Evolutionary conservation across 2,888 invertebrate species (phyloP).

Genomic region (Nomada fucata): DNA sequence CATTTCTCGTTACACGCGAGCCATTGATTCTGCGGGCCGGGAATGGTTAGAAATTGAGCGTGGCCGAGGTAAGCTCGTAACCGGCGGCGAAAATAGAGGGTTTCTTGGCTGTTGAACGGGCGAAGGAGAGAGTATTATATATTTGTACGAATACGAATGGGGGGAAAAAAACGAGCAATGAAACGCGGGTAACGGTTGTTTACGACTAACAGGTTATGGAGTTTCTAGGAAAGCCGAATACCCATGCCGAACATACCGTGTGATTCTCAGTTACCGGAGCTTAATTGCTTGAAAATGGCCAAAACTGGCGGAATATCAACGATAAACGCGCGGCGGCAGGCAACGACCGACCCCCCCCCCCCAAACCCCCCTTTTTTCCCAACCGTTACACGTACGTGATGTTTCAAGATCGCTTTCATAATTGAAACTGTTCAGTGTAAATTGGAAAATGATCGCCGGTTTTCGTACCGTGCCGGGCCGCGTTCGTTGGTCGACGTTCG

Average conservation of each 20-base stretch:
- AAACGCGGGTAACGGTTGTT: conserved; percentile 36
- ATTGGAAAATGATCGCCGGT: conserved; percentile 52
- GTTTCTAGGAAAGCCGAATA: conserved; percentile 54
- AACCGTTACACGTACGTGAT: conserved; percentile 27
- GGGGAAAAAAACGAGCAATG: not conserved
- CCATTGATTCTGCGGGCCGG: conserved; percentile 14
- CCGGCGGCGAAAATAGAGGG: not conserved
- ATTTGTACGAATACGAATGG: not conserved
- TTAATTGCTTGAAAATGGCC: conserved; percentile 52
- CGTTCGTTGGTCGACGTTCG: conserved; percentile 11
- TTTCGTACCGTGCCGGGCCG: not conserved
- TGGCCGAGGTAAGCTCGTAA: not conserved
- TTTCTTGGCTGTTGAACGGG: not conserved
- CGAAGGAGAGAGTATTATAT: not conserved
- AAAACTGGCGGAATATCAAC: not conserved
- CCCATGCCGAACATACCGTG: conserved; percentile 6
- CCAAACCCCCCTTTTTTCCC: conserved; percentile 10
- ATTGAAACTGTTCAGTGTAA: conserved; percentile 36
- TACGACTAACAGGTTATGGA: conserved; percentile 3
- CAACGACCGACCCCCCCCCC: not conserved
- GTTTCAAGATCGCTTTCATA: conserved; percentile 41
- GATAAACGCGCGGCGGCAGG: not conserved
- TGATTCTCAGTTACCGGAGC: conserved; percentile 35
- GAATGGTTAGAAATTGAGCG: conserved; percentile 16
- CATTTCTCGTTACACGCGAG: conserved; percentile 40